phyloP scores from a whole-genome alignment of 2,797 vertebrate genomes.

The Poeciliopsis infans region DNA sequence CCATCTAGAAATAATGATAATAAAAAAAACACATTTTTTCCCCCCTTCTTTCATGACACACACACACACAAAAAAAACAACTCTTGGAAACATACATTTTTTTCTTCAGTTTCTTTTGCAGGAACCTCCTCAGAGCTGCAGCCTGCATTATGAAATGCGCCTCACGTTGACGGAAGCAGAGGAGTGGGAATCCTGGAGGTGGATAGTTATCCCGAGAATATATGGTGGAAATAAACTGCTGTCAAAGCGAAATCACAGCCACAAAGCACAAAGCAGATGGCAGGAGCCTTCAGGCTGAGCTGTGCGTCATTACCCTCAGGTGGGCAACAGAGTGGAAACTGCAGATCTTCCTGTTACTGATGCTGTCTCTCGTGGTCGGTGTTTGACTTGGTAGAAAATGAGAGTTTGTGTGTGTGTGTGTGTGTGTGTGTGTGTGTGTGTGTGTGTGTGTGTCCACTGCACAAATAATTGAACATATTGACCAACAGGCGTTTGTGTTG shows the following conservation, averaged over 20 bases:
- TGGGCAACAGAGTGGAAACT: slow-evolving; percentile 27
- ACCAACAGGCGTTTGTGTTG: neutral
- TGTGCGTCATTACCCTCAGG: slow-evolving; percentile 16
- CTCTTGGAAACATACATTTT: neutral
- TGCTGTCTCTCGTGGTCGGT: neutral
- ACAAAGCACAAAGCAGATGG: slow-evolving; percentile 59
- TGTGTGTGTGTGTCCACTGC: neutral
- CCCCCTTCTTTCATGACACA: neutral
- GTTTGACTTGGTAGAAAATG: slow-evolving; percentile 25
- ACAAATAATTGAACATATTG: neutral
- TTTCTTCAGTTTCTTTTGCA: neutral
- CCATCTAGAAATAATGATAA: neutral
- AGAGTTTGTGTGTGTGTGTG: neutral
- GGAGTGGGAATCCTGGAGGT: slow-evolving; percentile 67
- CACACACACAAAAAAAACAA: neutral
- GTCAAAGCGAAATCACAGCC: slow-evolving; percentile 53
- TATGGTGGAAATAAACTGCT: slow-evolving; percentile 56
- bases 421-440: too few species aligned
- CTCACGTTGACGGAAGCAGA: slow-evolving; percentile 30
- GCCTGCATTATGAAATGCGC: slow-evolving; percentile 44
- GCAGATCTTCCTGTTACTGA: slow-evolving; percentile 14
- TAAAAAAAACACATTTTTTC: too few species aligned
- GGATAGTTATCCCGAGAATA: slow-evolving; percentile 61
- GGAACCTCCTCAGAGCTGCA: slow-evolving; percentile 47
- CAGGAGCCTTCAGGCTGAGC: slow-evolving; percentile 33